Evolutionary conservation across 2,113 vertebrate genomes (phyloP), one percentile per base, ranked within the genome.

Genomic region (Myotis brandtii): DNA sequence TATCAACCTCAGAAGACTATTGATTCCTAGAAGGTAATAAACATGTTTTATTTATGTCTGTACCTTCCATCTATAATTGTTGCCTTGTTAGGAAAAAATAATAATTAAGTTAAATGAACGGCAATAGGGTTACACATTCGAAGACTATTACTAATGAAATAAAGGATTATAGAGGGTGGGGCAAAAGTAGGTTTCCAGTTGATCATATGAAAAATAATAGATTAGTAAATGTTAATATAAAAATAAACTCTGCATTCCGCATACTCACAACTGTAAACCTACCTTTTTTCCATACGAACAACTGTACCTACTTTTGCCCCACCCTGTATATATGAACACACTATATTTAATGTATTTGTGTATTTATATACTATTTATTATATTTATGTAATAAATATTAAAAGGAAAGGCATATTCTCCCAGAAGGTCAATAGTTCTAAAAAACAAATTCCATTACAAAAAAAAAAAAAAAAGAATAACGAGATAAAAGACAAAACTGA

Each of bases 401-500:
- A 93, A 77, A 89, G 59, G n/a, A 85, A 79, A 84, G 46, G 40
- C 2, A 83, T 54, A 91, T 76, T 75, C 67, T 89, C 72, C 85
- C 56, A 87, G 18, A 92, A 86, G 54, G 52, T 76, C 77, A 91
- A 37, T 56, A 95, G 85, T 30, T 52, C 20, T 93, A 89, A 93
- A 91, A 70, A 76, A 8, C 43, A 94, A 95, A 91, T 25, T 84
- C 84, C 37, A 89, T 86, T 92, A 87, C 66, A 11, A 70, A 70
- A 76, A 75, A 75, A 73, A 62, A 89, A 93, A 94, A 90, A 91
- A 90, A 87, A 81, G 67, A 81, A 40, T 87, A 94, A 95, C 67
- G 30, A 96, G 37, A 95, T 89, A 96, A 92, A 94, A 96, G 66
- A 75, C 66, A 93, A 96, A 97, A 93, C 21, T 17, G 37, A 54